Base-by-base conservation (phyloP, 2,888 invertebrate genomes). In the Leistus spinibarbis region DNA sequence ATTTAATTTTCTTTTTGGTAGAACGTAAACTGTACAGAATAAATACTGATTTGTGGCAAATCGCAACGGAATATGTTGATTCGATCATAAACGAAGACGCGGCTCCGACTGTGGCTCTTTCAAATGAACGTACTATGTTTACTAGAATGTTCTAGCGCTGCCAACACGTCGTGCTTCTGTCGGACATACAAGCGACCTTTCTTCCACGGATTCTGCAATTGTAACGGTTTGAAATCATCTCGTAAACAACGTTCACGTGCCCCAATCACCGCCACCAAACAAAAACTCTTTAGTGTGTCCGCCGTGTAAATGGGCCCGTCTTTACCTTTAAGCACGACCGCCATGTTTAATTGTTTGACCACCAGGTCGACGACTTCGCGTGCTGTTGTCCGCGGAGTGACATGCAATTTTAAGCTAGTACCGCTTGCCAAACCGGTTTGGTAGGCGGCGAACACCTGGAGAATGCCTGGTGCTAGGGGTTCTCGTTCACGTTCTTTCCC, bases 291-390 rank as follows among this genome's bases (percentile, higher is more conserved):
- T 76, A 96, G 86, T 84, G 94, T 92, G 70, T 95, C 95, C 1
- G 93, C 90, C 0, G 92, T 91, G 82, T 95, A 95, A 57, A 96
- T 92, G 0, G 97, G 97, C 0, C 95, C 95, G 57, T 93, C 90
- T 83, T 93, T 94, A 63, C 95, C 93, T 85, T 95, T 96, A 19
- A 95, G 87, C 17, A 94, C 91, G 69, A 95, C 95, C 13, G 96
- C 96, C 92, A 96, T 95, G 84, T 98, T 98, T 60, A 99, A 89
- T 85, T 99, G 98, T 83, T 96, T 95, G 70, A 99, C 95, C 20
- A 99, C 97, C 77, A 98, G 89, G 86, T 97, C 95, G 77, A 99
- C 95, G 70, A 99, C 97, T 86, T 99, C 98, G 16, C 96, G 89
- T 0, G 98, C 96, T 0, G 97, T 95, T 0, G 99, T 99, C 79